These are phyloP conservation scores for Nothoprocta pentlandii DNA, from an alignment of 2,113 vertebrate genomes.

Conservation along the genomic window DNA sequence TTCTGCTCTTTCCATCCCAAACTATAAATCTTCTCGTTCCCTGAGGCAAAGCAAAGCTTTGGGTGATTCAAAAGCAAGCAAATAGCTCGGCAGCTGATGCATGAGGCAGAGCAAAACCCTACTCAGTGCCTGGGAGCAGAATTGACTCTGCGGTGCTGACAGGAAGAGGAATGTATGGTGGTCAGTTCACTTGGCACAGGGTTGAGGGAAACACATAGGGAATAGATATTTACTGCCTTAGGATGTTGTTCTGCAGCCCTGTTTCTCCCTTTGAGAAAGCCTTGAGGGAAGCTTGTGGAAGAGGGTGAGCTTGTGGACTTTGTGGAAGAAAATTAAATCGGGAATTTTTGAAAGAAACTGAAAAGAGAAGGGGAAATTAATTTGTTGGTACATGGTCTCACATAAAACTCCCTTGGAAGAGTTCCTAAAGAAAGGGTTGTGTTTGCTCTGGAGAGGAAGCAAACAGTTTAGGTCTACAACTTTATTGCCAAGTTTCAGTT, in stretches of 20 bases:
- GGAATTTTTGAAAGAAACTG: neutral
- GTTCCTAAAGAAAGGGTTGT: slow-evolving; percentile 35
- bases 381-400: neutral
- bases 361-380: slow-evolving; percentile 15
- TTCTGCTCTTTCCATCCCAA: neutral
- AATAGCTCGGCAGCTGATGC: neutral
- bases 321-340: neutral
- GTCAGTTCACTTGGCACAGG: neutral
- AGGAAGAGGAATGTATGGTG: neutral
- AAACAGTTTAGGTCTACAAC: neutral
- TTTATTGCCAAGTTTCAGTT: neutral
- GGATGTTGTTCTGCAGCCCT: neutral
- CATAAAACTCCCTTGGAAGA: slow-evolving; percentile 29
- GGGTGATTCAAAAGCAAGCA: neutral
- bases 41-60: slow-evolving; percentile 23
- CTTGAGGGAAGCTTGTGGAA: slow-evolving; percentile 9
- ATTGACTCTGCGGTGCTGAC: slow-evolving; percentile 13
- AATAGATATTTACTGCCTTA: neutral
- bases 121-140: neutral
- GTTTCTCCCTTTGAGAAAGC: slow-evolving; percentile 3
- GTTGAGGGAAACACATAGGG: neutral
- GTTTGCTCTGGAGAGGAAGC: slow-evolving; percentile 22
- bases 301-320: neutral
- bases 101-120: neutral
- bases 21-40: neutral